Evolutionary conservation across 2,888 invertebrate species (phyloP).

Genomic region (Taphrorychus bicolor): DNA sequence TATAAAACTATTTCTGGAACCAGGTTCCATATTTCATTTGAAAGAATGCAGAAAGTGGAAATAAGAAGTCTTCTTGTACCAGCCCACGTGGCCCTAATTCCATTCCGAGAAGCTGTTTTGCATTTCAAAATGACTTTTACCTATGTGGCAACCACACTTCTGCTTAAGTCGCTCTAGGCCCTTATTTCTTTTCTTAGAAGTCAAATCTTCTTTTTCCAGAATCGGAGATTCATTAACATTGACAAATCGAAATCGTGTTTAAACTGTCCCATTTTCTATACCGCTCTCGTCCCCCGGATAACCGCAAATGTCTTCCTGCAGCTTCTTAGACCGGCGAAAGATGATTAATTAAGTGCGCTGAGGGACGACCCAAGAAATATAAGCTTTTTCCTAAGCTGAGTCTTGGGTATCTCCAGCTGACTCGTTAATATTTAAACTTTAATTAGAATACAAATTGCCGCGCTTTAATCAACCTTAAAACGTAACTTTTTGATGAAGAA

Average conservation of each 20-base stretch:
- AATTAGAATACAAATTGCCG: constrained; percentile 15
- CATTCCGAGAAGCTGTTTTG: no score
- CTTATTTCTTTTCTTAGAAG: neutral
- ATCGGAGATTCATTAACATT: neutral
- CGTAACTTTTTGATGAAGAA: constrained; percentile 16
- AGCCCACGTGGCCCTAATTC: no score
- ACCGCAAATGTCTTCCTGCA: neutral
- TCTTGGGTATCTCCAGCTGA: constrained; percentile 3
- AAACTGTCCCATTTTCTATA: neutral
- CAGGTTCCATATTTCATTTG: no score
- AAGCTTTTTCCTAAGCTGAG: neutral
- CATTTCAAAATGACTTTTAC: no score
- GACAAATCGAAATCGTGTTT: neutral
- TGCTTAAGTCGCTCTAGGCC: no score
- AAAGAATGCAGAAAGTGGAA: no score
- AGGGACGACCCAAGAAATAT: neutral
- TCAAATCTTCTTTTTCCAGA: neutral
- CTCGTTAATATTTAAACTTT: constrained; percentile 13
- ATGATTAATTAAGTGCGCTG: constrained; percentile 1
- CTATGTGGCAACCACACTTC: no score
- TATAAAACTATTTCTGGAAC: no score
- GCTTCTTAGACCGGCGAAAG: neutral
- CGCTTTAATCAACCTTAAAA: constrained; percentile 17
- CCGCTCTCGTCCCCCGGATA: neutral
- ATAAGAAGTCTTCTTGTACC: no score